These are phyloP conservation scores for Enteromius fasciolatus DNA, from an alignment of 2,797 vertebrate genomes.

Conservation along the genomic window DNA sequence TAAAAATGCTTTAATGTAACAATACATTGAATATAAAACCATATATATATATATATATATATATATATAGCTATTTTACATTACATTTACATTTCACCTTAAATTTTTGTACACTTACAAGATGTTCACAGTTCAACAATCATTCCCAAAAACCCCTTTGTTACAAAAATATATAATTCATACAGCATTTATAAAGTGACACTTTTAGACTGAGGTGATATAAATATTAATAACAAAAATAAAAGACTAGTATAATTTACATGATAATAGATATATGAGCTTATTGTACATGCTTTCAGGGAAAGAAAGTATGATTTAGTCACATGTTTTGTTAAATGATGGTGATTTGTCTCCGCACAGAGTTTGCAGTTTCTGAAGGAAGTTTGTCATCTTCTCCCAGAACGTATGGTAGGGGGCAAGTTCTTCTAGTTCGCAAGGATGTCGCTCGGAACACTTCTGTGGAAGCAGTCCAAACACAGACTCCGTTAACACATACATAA, in stretches of 20 bases:
- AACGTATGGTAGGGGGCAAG: constrained; percentile 77
- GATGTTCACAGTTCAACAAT: constrained; percentile 3
- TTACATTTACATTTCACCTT: not conserved
- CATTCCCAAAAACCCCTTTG: not conserved
- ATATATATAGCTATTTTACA: constrained; percentile 1
- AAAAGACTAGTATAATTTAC: constrained; percentile 28
- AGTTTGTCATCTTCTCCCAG: constrained; percentile 65
- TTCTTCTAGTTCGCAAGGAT: constrained; percentile 84
- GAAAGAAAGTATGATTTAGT: constrained; percentile 7
- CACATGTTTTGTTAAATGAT: not conserved
- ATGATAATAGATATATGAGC: constrained; percentile 28
- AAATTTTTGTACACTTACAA: constrained; percentile 5
- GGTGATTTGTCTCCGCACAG: not conserved
- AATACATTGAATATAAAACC: constrained; percentile 16
- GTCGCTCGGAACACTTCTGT: constrained; percentile 68
- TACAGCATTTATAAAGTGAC: constrained; percentile 22
- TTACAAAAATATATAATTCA: constrained; percentile 35
- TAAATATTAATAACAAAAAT: constrained; percentile 34
- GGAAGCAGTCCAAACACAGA: constrained; percentile 60
- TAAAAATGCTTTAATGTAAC: constrained; percentile 28
- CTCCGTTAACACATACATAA: too few relatives aligned
- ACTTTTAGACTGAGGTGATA: constrained; percentile 7
- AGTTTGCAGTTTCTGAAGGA: constrained; percentile 55
- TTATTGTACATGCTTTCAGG: constrained; percentile 30
- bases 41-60: not conserved